Evolutionary conservation across 2,113 vertebrate genomes (phyloP), one percentile per base, ranked within the genome.

Genomic region (Syngnathoides biaculeatus): DNA sequence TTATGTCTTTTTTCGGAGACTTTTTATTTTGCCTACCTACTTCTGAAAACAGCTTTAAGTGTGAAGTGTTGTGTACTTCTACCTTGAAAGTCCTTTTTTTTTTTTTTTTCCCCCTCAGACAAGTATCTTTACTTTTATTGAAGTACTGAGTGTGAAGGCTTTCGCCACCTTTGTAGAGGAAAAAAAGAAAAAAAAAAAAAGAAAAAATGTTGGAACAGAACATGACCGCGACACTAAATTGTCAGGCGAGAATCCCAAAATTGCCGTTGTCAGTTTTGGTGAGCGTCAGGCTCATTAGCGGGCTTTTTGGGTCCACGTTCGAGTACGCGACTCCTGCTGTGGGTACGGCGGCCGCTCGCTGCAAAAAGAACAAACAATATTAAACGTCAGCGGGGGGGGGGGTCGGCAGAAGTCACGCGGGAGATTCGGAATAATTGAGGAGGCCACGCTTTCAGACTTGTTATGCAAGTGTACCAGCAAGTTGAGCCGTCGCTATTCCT

Each of bases 211-310:
- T 20, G 1, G 42, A 17, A 19, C 17, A 17, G 15, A 47, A 47
- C 17, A 17, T 15, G 14, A 47, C 45, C 1, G 5, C 19, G n/a
- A n/a, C 8, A 10, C 22, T 24, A 22, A 9, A 24, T 13, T 24
- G n/a, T 53, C 22, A 24, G 10, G 52, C 52, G 8, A 15, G 55
- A 57, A 17, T 57, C 14, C 14, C 39, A 24, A 15, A 22, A 15
- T 62, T 26, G 11, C 2, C 39, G 1, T 39, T 43, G 10, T 42
- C 19, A 24, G 5, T n/a, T n/a, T 1, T 63, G 19, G 27, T 17
- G 57, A 67, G 57, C 59, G 30, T 56, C 27, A 26, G 30, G 53
- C 66, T 77, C 58, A 39, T 73, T 78, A 73, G 72, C 64, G 40
- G 22, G 62, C 8, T 0, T 30, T 22, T 42, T 59, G 64, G 56